Percentiles rank a stretch among this genome's conserved stretches.
Evolutionary conservation across 2,113 vertebrate species (phyloP).

Genomic region (Megalops atlanticus): DNA sequence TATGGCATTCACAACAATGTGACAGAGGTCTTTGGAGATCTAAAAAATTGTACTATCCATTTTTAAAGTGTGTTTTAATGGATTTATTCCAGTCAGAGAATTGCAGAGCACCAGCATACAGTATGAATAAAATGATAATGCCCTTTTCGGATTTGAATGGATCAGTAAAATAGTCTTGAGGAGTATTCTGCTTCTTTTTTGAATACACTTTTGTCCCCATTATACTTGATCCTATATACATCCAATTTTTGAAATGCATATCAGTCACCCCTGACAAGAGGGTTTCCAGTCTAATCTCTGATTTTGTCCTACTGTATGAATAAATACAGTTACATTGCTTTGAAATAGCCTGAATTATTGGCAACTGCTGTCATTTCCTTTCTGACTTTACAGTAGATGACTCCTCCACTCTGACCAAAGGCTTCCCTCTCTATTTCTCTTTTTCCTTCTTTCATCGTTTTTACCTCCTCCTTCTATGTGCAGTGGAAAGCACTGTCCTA

Average conservation of each 20-base stretch:
- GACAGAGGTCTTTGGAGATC: no score
- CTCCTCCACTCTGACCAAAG: not conserved
- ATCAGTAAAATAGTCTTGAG: not conserved
- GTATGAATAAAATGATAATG: not conserved
- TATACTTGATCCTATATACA: not conserved
- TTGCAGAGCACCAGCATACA: not conserved
- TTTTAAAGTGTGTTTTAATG: no score
- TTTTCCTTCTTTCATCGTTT: not conserved
- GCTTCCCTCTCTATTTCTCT: not conserved
- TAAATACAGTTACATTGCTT: not conserved
- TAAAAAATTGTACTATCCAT: no score
- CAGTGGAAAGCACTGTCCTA: constrained; percentile 18
- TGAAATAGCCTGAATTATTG: not conserved
- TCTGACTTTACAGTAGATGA: not conserved
- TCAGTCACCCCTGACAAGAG: not conserved
- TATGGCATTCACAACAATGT: no score
- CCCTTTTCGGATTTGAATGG: not conserved
- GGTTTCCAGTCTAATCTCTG: not conserved
- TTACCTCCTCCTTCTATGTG: not conserved
- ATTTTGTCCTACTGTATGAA: not conserved
- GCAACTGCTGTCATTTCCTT: not conserved
- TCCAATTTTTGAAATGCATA: not conserved
- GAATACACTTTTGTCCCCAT: not conserved
- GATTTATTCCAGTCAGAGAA: not conserved
- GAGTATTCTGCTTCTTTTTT: not conserved